Evolutionary conservation across 2,888 invertebrate species (phyloP), one percentile per base, ranked within the genome.

Genomic region (Thymelicus acteon): DNA sequence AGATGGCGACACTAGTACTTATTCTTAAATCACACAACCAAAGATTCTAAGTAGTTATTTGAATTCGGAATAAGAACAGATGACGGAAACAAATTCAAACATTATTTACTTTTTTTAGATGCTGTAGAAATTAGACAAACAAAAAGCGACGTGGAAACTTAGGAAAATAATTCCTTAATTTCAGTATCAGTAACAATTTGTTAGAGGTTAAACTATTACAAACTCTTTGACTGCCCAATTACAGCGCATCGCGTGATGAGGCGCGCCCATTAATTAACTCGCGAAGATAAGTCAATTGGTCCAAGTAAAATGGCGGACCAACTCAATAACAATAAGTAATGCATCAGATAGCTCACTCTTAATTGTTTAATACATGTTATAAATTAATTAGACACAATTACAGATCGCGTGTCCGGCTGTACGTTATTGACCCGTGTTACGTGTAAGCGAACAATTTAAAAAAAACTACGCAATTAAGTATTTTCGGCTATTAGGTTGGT

Each of bases 291-390:
- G 89, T 87, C 92, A 92, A 92, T 92, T 92, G 92, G 86, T 78
- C 82, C 83, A 85, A 85, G 82, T 79, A 63, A 69, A 57, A 69
- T 78, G 79, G 63, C 79, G 82, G 85, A 83, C 89, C 86, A 90
- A 91, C 90, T 87, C 89, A 89, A 90, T 91, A 91, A 87, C 87
- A 85, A 86, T 72, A 75, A 75, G 69, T 86, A 88, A 89, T 91
- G 88, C 87, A 88, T 89, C 90, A 84, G 93, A 92, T 93, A 92
- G 85, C 80, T 81, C 80, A 79, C 82, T 80, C 86, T 88, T 92
- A 92, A 92, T 92, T 93, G 92, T 93, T 93, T 93, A 93, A 93
- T 93, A 87, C 90, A 87, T 89, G 92, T 93, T 89, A 92, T 93
- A 93, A 93, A 93, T 93, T 93, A 92, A 93, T 93, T 91, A 92